These are phyloP conservation scores for Bilobella aurantiaca DNA, from an alignment of 1,140 invertebrate species.

Conservation along the genomic window DNA sequence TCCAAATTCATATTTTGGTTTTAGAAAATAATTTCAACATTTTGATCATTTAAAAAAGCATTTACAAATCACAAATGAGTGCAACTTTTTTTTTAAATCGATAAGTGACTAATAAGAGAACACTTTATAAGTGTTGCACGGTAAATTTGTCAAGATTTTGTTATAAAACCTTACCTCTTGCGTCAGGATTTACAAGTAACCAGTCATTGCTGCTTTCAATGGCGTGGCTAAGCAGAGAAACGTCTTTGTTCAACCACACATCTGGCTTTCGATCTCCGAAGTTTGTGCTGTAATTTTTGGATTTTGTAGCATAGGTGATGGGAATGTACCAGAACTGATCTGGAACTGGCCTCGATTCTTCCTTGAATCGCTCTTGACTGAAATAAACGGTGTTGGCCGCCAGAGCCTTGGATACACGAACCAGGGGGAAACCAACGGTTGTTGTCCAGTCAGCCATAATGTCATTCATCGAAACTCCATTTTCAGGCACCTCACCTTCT, in stretches of 20 bases:
- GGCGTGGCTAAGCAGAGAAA: neutral
- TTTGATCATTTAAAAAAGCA: neutral
- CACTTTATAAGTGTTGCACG: too few species aligned
- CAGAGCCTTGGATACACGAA: slow-evolving; percentile 53
- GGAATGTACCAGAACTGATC: slow-evolving; percentile 46
- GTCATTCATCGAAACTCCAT: slow-evolving; percentile 43
- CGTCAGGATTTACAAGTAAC: slow-evolving; percentile 21
- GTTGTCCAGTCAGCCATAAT: slow-evolving; percentile 74
- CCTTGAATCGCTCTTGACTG: slow-evolving; percentile 2
- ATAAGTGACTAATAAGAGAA: too few species aligned
- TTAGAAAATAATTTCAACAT: neutral
- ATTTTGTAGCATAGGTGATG: slow-evolving; percentile 46
- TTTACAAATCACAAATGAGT: neutral
- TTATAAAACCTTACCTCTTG: slow-evolving; percentile 11
- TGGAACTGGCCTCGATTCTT: neutral
- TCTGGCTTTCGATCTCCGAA: slow-evolving; percentile 36
- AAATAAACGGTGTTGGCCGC: slow-evolving; percentile 32
- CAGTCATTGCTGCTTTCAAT: slow-evolving; percentile 21
- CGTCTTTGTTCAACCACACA: slow-evolving; percentile 10
- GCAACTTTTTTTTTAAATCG: too few species aligned
- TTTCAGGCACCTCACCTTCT: neutral
- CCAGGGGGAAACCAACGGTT: slow-evolving; percentile 70
- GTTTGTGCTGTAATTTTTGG: slow-evolving; percentile 35
- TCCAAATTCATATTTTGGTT: neutral
- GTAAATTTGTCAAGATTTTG: too few species aligned